Conservation (phyloP, 1,140 invertebrate species). For the Calycopis cecrops region DNA sequence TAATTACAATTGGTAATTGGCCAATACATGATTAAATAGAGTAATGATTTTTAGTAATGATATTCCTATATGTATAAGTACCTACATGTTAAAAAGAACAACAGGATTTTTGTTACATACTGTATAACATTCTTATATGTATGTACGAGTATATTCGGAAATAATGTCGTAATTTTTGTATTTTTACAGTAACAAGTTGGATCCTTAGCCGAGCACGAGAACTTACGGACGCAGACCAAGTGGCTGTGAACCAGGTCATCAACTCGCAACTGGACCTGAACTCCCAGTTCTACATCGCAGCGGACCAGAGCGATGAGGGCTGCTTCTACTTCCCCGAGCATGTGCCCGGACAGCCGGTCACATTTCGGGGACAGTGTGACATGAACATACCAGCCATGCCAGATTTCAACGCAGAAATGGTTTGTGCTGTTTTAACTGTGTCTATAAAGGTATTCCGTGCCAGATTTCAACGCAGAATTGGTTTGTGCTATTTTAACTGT, state of each 20-base stretch:
- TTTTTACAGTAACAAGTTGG: constrained; percentile 44
- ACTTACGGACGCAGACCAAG: constrained; percentile 17
- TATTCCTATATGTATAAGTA: too few species aligned
- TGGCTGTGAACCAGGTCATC: constrained; percentile 29
- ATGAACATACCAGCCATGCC: constrained; percentile 29
- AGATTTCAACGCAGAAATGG: constrained; percentile 31
- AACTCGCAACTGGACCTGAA: constrained; percentile 34
- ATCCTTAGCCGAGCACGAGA: constrained; percentile 34
- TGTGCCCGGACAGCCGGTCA: constrained; percentile 22
- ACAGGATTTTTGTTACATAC: too few species aligned
- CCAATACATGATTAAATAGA: too few species aligned
- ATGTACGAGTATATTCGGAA: too few species aligned
- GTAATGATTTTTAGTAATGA: too few species aligned
- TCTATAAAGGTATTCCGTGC: background rate
- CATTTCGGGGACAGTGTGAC: constrained; percentile 40
- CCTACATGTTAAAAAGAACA: too few species aligned
- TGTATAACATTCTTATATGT: too few species aligned
- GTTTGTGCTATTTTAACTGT: constrained; percentile 29
- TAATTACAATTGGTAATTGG: too few species aligned
- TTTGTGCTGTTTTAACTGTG: constrained; percentile 26
- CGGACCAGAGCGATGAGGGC: constrained; percentile 30
- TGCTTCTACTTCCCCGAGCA: constrained; percentile 40
- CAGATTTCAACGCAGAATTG: constrained; percentile 28
- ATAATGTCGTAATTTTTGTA: too few species aligned
- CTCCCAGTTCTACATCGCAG: constrained; percentile 27